A percentile compares a stretch with the other conserved stretches of the same genome.
These are phyloP conservation scores for Mesitornis unicolor DNA, from an alignment of 2,113 vertebrate genomes.

Conservation along the genomic window DNA sequence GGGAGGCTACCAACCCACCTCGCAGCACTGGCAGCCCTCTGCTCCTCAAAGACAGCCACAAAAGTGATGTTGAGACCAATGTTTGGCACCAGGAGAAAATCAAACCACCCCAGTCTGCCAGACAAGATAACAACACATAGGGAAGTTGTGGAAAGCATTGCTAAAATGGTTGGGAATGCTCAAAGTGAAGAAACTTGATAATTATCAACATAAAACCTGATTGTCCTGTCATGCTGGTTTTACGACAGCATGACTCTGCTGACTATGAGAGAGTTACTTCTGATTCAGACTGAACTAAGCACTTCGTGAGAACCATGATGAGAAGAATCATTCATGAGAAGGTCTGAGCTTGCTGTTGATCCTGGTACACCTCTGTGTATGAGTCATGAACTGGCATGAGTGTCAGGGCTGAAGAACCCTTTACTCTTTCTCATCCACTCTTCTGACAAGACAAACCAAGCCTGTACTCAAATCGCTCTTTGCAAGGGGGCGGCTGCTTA, in stretches of 20 bases:
- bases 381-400: not conserved
- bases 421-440: not conserved
- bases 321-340: conserved; percentile 23
- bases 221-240: conserved; percentile 13
- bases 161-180: conserved; percentile 43
- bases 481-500: not conserved
- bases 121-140: not conserved
- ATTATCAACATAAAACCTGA: not conserved
- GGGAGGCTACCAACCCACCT: not conserved
- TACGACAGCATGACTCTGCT: conserved; percentile 8
- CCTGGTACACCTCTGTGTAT: not conserved
- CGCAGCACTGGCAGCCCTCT: not conserved
- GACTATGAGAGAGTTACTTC: conserved; percentile 30
- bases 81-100: not conserved
- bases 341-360: not conserved
- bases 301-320: not conserved
- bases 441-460: not conserved
- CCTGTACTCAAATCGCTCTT: not conserved
- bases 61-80: not conserved
- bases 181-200: conserved; percentile 30
- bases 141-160: conserved; percentile 23
- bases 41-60: not conserved
- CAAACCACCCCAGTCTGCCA: not conserved
- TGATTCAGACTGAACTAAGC: conserved; percentile 49
- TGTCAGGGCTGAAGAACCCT: not conserved